Evolutionary conservation across 2,113 vertebrate genomes (phyloP).

Genomic region (Podilymbus podiceps): DNA sequence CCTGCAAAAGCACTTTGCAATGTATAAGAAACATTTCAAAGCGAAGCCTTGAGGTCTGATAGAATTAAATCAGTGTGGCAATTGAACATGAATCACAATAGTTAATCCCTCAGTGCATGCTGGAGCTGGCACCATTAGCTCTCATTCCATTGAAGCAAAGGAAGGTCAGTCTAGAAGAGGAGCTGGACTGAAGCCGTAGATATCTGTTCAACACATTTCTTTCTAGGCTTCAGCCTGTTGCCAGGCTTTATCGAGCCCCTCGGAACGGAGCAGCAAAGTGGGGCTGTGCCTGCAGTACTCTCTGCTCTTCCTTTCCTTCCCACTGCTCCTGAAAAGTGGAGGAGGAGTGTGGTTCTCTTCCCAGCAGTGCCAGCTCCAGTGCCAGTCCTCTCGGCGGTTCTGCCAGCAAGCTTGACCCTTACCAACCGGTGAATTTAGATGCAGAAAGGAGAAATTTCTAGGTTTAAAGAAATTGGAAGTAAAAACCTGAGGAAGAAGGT

Average conservation of each 20-base stretch:
- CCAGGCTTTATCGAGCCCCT: neutral
- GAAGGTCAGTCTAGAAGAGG: neutral
- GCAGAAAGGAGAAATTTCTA: neutral
- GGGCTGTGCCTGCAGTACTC: neutral
- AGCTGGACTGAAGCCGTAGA: neutral
- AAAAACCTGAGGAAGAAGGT: neutral
- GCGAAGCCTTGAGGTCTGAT: neutral
- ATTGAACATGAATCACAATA: conserved; percentile 21
- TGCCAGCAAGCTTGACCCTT: neutral
- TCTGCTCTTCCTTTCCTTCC: neutral
- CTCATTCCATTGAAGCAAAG: conserved; percentile 7
- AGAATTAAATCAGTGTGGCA: conserved; percentile 33
- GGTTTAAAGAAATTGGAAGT: neutral
- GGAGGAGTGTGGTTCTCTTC: neutral
- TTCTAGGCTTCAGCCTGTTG: neutral
- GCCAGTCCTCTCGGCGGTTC: neutral
- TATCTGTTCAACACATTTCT: neutral
- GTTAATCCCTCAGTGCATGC: conserved; percentile 1
- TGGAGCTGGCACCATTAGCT: conserved; percentile 8
- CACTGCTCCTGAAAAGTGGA: neutral
- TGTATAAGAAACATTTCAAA: neutral
- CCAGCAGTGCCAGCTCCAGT: neutral
- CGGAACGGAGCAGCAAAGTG: neutral
- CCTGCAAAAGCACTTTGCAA: neutral
- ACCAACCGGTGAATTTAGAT: neutral